A percentile compares a stretch with the other conserved stretches of the same genome.
Conservation (phyloP, 2,888 invertebrate genomes). For the Pharmacophagus antenor region DNA sequence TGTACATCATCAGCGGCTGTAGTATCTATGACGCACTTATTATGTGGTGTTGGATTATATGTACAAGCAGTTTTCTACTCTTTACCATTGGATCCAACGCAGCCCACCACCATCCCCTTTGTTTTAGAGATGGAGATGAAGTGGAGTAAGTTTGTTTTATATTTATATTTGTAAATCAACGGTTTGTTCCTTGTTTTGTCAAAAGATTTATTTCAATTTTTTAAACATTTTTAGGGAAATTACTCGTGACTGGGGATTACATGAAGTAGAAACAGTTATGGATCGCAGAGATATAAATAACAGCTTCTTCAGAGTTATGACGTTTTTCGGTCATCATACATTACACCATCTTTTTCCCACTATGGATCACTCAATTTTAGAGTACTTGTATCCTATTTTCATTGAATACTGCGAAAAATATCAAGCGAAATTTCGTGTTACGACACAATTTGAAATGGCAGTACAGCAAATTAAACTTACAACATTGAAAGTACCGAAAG, state of each 20-base stretch:
- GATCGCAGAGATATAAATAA: slow-evolving; percentile 85
- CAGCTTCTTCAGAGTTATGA: slow-evolving; percentile 83
- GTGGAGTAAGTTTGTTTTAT: slow-evolving; percentile 70
- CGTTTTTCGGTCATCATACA: slow-evolving; percentile 88
- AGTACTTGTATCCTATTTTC: slow-evolving; percentile 83
- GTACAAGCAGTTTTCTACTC: slow-evolving; percentile 82
- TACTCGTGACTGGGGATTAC: slow-evolving; percentile 87
- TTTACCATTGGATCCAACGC: slow-evolving; percentile 85
- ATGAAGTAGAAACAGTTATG: slow-evolving; percentile 87
- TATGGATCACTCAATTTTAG: slow-evolving; percentile 86
- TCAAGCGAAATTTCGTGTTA: slow-evolving; percentile 71
- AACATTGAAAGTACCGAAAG: slow-evolving; percentile 50
- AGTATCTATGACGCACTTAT: slow-evolving; percentile 53
- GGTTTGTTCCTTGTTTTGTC: neutral
- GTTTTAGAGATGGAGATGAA: slow-evolving; percentile 90
- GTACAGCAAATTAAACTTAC: slow-evolving; percentile 61
- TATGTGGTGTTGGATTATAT: slow-evolving; percentile 81
- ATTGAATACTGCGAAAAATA: slow-evolving; percentile 83
- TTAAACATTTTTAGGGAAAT: slow-evolving; percentile 53
- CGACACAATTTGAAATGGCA: slow-evolving; percentile 55
- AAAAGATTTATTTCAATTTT: slow-evolving; percentile 14
- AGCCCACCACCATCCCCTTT: slow-evolving; percentile 90
- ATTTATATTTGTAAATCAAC: neutral
- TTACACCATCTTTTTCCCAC: slow-evolving; percentile 91
- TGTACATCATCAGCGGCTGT: slow-evolving; percentile 60